A percentile compares a stretch with the other conserved stretches of the same genome.
Evolutionary conservation across 1,140 invertebrate species (phyloP).

Genomic region (Archegozetes longisetosus): DNA sequence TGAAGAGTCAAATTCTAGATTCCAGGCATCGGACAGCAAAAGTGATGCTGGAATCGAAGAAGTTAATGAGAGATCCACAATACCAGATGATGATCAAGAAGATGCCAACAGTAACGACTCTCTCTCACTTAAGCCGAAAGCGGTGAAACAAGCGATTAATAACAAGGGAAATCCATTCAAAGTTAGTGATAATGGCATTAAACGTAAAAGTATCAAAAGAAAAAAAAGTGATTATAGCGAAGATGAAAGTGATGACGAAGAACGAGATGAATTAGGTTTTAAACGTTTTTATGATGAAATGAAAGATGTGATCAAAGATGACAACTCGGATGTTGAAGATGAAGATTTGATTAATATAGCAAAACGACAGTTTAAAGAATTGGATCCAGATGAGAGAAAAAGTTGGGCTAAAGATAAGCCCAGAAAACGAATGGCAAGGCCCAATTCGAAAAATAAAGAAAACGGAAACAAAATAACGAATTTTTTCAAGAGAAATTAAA

Average conservation of each 20-base stretch:
- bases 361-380: neutral
- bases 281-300: neutral
- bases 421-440: neutral
- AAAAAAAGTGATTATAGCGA: too few species aligned
- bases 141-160: neutral
- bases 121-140: neutral
- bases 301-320: neutral
- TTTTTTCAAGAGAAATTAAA: neutral
- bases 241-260: constrained; percentile 3
- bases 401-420: neutral
- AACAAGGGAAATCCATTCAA: neutral
- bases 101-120: neutral
- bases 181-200: neutral
- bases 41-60: neutral
- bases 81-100: neutral
- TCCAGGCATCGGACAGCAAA: neutral
- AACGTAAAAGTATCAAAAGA: too few species aligned
- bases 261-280: neutral
- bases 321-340: neutral
- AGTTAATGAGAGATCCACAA: neutral
- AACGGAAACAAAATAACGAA: neutral
- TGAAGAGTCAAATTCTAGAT: neutral
- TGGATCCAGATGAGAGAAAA: neutral
- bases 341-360: neutral
- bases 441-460: neutral